Conservation (phyloP, 2,113 vertebrate species). For the Rhipidura dahli region DNA sequence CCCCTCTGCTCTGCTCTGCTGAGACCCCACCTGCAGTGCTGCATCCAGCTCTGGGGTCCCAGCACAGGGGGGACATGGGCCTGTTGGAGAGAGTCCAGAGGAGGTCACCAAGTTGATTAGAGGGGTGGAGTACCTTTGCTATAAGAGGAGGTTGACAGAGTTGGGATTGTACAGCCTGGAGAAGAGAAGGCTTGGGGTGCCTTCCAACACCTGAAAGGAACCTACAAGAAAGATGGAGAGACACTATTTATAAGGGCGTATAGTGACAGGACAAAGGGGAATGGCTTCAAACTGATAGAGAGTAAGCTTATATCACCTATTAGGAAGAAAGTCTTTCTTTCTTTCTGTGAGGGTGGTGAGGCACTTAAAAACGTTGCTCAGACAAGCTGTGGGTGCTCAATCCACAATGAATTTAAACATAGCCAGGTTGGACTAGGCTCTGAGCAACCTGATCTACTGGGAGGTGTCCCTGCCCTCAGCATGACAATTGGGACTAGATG, state of each 20-base stretch:
- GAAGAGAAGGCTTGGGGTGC: not conserved
- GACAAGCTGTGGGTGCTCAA: not conserved
- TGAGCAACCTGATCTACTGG: not conserved
- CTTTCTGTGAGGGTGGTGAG: not conserved
- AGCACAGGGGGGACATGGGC: not conserved
- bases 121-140: not conserved
- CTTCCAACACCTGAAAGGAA: not conserved
- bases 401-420: not conserved
- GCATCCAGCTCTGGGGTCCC: not conserved
- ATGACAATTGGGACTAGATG: not conserved
- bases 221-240: not conserved
- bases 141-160: not conserved
- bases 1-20: not conserved
- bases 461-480: not conserved
- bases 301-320: not conserved
- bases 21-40: not conserved
- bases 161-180: not conserved
- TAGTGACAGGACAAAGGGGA: not conserved
- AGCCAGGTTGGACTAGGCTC: not conserved
- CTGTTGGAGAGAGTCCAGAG: not conserved
- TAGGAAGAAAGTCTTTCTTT: not conserved
- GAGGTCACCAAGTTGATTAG: not conserved
- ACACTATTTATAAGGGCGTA: not conserved
- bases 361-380: not conserved
- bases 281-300: not conserved